Conservation (phyloP, 2,113 vertebrate species). For the Clarias batrachus region DNA sequence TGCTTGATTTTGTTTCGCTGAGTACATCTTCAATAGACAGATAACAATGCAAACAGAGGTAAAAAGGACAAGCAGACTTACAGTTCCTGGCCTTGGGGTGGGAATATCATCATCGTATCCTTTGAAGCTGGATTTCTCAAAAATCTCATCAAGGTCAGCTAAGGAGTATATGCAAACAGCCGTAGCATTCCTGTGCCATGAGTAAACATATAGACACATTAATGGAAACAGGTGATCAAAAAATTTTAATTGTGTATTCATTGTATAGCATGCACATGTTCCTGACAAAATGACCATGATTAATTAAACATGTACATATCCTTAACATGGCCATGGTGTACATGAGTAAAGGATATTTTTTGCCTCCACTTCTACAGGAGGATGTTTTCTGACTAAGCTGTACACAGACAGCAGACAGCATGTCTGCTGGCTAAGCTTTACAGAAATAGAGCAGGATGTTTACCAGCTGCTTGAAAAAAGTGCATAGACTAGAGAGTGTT, state of each 20-base stretch:
- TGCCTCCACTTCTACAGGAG: not conserved
- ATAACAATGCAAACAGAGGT: not conserved
- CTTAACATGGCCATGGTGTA: not conserved
- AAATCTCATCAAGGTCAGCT: constrained; percentile 77
- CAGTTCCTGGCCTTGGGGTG: constrained; percentile 80
- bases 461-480: constrained; percentile 92
- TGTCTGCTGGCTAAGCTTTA: constrained; percentile 77
- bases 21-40: not conserved
- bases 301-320: not conserved
- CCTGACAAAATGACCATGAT: not conserved
- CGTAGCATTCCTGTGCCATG: constrained; percentile 80
- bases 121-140: constrained; percentile 80
- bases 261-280: not conserved
- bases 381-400: constrained; percentile 76
- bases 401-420: not conserved
- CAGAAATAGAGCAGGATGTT: constrained; percentile 47
- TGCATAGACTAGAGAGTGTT: constrained; percentile 75
- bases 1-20: not conserved
- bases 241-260: not conserved
- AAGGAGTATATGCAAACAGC: constrained; percentile 87
- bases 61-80: constrained; percentile 61
- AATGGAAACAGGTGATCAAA: not conserved
- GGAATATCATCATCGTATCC: constrained; percentile 71
- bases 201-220: not conserved
- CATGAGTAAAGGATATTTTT: not conserved